Base-by-base conservation (phyloP, 2,888 invertebrate species). In the Dynastes maya region DNA sequence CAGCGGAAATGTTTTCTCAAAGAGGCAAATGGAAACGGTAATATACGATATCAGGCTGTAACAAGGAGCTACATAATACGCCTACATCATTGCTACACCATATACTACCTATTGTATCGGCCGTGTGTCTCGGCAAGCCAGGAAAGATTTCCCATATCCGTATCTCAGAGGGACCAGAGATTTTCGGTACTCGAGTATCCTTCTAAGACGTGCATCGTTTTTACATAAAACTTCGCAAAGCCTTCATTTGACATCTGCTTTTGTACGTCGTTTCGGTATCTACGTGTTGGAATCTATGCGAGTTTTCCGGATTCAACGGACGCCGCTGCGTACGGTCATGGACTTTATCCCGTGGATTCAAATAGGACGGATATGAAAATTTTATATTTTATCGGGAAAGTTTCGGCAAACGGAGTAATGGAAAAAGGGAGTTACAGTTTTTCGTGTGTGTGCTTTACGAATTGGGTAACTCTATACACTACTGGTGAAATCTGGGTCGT, bases 101-200 rank as follows among this genome's bases (percentile, higher is more conserved):
- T 53, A 16, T 53, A 53, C 53, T 53, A 53, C 22, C 16, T 55
- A 55, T 22, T 16, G 22, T 55, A 55, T 22, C 51, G 13, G 4
- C 13, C 51, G n/a, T 51, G 51, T 29, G 29, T 68, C 2, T 13
- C 51, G 22, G 22, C 13, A 53, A n/a, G 51, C 29, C 68, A 51
- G 27, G 72, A 51, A 68, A 11, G 68, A 68, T 68, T 72, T 72
- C 16, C 71, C 55, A 71, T 71, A 71, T 71, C 71, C 55, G 72
- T 72, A 72, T 72, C 40, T 72, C 32, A 53, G 13, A 4, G 9
- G 40, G 55, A 22, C 32, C 53, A 9, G 55, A 40, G 55, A 32
- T 37, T 72, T 40, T 37, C 29, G 53, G 32, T 11, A 13, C 32
- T 63, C 63, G 29, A 8, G 2, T 11, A 9, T 32, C 5, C 63